Conservation (phyloP, 2,113 vertebrate genomes). For the Hyperopisus bebe region DNA sequence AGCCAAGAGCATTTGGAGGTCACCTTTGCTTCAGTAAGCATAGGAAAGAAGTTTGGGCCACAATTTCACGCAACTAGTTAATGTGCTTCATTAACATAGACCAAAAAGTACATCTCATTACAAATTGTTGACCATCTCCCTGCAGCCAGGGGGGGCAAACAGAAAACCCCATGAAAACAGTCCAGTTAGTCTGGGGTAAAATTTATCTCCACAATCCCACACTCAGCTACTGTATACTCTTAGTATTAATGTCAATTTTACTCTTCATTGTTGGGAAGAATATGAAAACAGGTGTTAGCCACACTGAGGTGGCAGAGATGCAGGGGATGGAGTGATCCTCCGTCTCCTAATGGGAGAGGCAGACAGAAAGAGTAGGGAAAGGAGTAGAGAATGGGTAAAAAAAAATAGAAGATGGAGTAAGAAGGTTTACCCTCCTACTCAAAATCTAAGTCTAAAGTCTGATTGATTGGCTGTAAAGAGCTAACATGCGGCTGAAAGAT, state of each 20-base stretch:
- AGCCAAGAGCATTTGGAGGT: not conserved
- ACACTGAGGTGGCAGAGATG: slow-evolving; percentile 44
- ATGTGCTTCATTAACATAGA: not conserved
- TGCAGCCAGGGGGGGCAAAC: not conserved
- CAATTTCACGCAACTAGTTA: not conserved
- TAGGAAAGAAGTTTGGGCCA: not conserved
- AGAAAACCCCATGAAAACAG: not conserved
- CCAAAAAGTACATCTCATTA: not conserved
- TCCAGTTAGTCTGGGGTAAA: slow-evolving; percentile 52
- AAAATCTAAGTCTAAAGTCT: not conserved
- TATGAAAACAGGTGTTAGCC: slow-evolving; percentile 62
- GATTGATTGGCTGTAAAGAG: not conserved
- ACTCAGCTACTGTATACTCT: slow-evolving; percentile 50
- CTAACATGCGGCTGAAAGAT: not conserved
- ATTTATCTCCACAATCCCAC: slow-evolving; percentile 52
- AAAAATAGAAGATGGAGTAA: not conserved
- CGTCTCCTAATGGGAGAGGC: slow-evolving; percentile 42
- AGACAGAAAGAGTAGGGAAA: not conserved
- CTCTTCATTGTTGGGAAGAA: slow-evolving; percentile 57
- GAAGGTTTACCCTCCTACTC: not conserved
- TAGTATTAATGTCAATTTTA: slow-evolving; percentile 58
- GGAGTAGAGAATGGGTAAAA: not conserved
- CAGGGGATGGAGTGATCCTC: not conserved
- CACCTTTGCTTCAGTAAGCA: not conserved
- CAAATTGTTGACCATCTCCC: not conserved